Percentiles rank a stretch among this genome's conserved stretches.
Evolutionary conservation across 2,113 vertebrate genomes (phyloP).

Genomic region (Urocolius indicus): DNA sequence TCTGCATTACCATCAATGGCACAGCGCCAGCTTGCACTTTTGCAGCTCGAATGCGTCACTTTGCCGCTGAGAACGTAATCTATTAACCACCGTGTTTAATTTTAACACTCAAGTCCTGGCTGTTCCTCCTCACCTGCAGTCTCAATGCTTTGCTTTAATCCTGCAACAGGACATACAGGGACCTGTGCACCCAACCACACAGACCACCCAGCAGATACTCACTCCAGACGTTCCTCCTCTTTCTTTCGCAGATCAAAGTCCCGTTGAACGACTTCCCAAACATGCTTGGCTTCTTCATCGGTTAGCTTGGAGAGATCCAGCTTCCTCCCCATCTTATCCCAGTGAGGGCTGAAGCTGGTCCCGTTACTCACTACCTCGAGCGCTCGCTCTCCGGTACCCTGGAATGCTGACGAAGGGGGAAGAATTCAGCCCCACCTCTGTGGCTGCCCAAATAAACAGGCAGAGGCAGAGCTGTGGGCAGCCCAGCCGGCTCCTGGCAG

Average conservation of each 20-base stretch:
- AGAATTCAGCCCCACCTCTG: conserved; percentile 20
- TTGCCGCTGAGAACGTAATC: not conserved
- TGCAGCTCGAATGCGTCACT: not conserved
- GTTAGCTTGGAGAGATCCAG: conserved; percentile 92
- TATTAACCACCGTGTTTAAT: not conserved
- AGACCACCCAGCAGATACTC: conserved; percentile 20
- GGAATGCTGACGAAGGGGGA: not conserved
- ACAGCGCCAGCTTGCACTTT: not conserved
- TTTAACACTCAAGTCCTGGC: not conserved
- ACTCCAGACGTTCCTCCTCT: conserved; percentile 91
- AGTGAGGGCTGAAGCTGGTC: accelerated
- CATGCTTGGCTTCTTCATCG: conserved; percentile 92
- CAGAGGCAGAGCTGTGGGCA: not conserved
- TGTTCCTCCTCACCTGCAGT: not conserved
- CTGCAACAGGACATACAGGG: not conserved
- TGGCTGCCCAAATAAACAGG: not conserved
- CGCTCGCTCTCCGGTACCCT: accelerated
- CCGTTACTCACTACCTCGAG: not conserved
- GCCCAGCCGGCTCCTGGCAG: not conserved
- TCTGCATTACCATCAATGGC: not conserved
- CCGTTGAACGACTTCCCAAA: conserved; percentile 92
- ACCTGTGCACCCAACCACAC: accelerated
- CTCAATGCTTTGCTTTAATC: not conserved
- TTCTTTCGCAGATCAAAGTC: conserved; percentile 91
- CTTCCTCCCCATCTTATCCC: conserved; percentile 83